Evolutionary conservation across 1,140 invertebrate genomes (phyloP).

Genomic region (Drosophila pseudoananassae): DNA sequence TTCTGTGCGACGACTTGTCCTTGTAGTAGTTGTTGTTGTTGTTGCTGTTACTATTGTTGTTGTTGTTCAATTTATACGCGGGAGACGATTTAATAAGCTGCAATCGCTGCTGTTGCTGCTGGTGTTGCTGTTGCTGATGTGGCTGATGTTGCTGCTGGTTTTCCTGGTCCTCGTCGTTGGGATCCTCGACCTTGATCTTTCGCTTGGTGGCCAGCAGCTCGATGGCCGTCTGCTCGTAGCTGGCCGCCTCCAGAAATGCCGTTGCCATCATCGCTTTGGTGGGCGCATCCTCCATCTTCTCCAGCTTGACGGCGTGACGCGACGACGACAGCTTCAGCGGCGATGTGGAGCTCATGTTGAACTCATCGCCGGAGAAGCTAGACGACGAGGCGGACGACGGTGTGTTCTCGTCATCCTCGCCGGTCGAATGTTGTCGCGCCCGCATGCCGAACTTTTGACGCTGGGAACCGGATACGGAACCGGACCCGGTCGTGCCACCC

Average conservation of each 20-base stretch:
- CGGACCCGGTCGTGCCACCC: constrained; percentile 29
- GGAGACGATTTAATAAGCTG: constrained; percentile 84
- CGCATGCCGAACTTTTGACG: constrained; percentile 63
- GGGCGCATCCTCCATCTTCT: constrained; percentile 51
- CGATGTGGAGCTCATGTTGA: constrained; percentile 59
- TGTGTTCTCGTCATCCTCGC: constrained; percentile 81
- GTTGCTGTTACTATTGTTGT: constrained; percentile 58
- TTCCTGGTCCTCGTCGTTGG: constrained; percentile 64
- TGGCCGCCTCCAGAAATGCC: constrained; percentile 77
- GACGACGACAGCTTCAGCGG: constrained; percentile 62
- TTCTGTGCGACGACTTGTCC: constrained; percentile 72
- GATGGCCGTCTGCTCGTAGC: constrained; percentile 73
- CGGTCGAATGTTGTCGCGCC: constrained; percentile 75
- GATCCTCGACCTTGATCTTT: constrained; percentile 69
- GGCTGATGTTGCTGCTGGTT: constrained; percentile 54
- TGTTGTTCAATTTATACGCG: constrained; percentile 78
- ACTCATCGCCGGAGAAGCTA: constrained; percentile 72
- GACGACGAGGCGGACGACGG: constrained; percentile 78
- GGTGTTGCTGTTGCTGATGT: constrained; percentile 63
- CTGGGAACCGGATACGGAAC: constrained; percentile 29
- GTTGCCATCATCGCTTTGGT: constrained; percentile 71
- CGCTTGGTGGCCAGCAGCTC: constrained; percentile 74
- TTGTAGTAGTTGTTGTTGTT: constrained; percentile 64
- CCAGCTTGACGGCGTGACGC: constrained; percentile 56
- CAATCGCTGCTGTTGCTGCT: constrained; percentile 75